Evolutionary conservation across 2,888 invertebrate species (phyloP).

Genomic region (Lithosia quadra): DNA sequence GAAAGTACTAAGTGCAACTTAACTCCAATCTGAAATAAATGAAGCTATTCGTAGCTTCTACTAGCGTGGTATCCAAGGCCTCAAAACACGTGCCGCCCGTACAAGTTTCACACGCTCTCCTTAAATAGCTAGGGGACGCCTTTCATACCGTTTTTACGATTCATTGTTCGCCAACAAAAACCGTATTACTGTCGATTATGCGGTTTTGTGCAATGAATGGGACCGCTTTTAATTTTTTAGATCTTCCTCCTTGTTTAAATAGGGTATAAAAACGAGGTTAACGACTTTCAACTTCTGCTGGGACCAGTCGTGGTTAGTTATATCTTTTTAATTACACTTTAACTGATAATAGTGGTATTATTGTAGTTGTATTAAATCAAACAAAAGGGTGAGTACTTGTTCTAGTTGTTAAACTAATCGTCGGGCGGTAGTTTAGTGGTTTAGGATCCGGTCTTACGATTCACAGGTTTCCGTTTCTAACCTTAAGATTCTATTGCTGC

Average conservation of each 20-base stretch:
- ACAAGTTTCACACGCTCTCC: constrained; percentile 27
- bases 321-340: not conserved
- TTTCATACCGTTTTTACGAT: constrained; percentile 21
- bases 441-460: too few species aligned
- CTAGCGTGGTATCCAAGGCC: constrained; percentile 17
- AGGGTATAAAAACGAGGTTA: constrained; percentile 13
- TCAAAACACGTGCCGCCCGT: constrained; percentile 39
- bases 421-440: too few species aligned
- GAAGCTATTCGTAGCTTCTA: constrained; percentile 7
- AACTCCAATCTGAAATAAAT: not conserved
- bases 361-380: not conserved
- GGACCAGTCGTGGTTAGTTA: not conserved
- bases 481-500: too few species aligned
- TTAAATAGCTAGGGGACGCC: constrained; percentile 11
- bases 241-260: constrained; percentile 13
- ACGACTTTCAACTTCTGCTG: not conserved
- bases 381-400: too few species aligned
- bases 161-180: constrained; percentile 24
- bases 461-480: too few species aligned
- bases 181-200: constrained; percentile 22
- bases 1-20: too few species aligned
- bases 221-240: constrained; percentile 17
- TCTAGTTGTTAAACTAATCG: too few species aligned
- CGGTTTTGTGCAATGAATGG: constrained; percentile 29
- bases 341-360: not conserved